These are phyloP conservation scores for Hartigia nigra DNA, from an alignment of 2,888 invertebrate species.

Conservation along the genomic window DNA sequence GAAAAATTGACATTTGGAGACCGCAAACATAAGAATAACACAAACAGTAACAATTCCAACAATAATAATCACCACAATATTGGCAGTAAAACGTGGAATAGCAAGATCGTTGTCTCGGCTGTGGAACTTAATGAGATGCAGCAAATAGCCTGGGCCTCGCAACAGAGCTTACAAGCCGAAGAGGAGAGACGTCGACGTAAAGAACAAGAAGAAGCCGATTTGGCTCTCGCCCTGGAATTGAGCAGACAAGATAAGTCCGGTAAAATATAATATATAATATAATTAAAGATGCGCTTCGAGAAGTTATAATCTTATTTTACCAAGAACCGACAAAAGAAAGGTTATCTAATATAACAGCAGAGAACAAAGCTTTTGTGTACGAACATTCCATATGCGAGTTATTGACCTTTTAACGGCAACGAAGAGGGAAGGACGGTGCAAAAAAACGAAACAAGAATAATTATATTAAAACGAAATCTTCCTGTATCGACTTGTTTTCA, in stretches of 20 bases:
- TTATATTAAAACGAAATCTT: not conserved
- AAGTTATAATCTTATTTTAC: not conserved
- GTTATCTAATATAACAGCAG: not conserved
- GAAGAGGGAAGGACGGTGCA: not conserved
- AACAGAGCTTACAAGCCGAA: constrained; percentile 75
- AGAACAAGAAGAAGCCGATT: constrained; percentile 74
- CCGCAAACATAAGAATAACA: constrained; percentile 28
- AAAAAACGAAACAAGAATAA: not conserved
- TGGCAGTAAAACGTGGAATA: constrained; percentile 62
- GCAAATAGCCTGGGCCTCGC: constrained; percentile 80
- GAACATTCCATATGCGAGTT: not conserved
- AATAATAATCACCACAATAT: constrained; percentile 68
- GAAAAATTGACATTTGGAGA: constrained; percentile 48
- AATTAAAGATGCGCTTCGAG: not conserved
- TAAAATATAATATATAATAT: constrained; percentile 32
- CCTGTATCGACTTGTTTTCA: not conserved
- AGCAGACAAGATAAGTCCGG: constrained; percentile 69
- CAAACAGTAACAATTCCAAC: constrained; percentile 23
- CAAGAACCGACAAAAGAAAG: not conserved
- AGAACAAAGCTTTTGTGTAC: not conserved
- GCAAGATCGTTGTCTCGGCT: constrained; percentile 48
- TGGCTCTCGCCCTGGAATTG: constrained; percentile 78
- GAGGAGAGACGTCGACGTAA: constrained; percentile 73
- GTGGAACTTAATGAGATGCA: constrained; percentile 72
- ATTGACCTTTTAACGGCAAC: not conserved